phyloP scores from a whole-genome alignment of 2,888 invertebrate species.

The Chorisops tibialis region DNA sequence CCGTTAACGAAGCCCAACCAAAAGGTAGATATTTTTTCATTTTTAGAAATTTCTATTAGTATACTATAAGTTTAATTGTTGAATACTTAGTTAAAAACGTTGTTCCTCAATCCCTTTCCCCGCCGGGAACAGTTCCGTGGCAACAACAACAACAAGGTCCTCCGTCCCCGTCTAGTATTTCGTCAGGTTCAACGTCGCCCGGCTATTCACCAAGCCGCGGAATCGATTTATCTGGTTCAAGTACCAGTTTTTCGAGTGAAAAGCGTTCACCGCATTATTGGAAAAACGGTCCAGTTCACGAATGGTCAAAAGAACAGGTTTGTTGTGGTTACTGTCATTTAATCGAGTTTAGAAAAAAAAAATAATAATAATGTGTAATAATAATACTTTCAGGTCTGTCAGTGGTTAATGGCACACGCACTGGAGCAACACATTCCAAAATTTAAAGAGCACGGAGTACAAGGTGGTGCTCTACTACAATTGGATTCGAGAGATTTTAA shows the following conservation, averaged over 20 bases:
- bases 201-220: conserved; percentile 56
- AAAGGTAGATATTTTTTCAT: conserved; percentile 59
- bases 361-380: too few species aligned
- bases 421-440: conserved; percentile 84
- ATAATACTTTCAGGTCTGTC: conserved; percentile 67
- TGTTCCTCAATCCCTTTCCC: conserved; percentile 61
- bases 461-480: conserved; percentile 78
- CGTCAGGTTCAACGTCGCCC: conserved; percentile 59
- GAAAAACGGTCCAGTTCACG: conserved; percentile 68
- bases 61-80: not conserved
- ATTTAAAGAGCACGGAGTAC: conserved; percentile 84
- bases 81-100: conserved; percentile 60
- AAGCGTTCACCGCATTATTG: conserved; percentile 63
- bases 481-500: conserved; percentile 92
- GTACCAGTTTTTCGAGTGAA: conserved; percentile 62
- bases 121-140: conserved; percentile 63
- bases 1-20: conserved; percentile 83
- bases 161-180: conserved; percentile 61
- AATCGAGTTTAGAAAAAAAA: not conserved
- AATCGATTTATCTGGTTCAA: conserved; percentile 58
- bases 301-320: conserved; percentile 78
- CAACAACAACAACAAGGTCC: conserved; percentile 59
- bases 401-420: conserved; percentile 81
- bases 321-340: conserved; percentile 24
- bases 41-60: conserved; percentile 31